Percentiles rank a stretch among this genome's conserved stretches.
phyloP scores from a whole-genome alignment of 2,113 vertebrate genomes.

The Arvicanthis niloticus region DNA sequence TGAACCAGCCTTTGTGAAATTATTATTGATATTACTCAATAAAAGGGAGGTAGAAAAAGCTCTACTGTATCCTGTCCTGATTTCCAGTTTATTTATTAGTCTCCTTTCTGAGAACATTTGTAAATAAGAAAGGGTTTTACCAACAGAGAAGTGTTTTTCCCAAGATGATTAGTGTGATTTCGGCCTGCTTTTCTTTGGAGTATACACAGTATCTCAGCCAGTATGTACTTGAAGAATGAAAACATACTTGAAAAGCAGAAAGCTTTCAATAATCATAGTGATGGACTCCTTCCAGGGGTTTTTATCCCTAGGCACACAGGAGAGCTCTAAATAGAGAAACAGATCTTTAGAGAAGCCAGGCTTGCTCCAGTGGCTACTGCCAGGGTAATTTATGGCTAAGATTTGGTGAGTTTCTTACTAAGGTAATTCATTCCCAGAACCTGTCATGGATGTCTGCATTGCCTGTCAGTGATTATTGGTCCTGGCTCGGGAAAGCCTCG shows the following conservation, averaged over 20 bases:
- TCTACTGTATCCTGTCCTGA: background rate
- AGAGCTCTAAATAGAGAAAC: background rate
- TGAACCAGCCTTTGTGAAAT: background rate
- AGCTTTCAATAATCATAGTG: background rate
- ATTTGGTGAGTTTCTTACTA: constrained; percentile 43
- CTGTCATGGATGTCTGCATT: constrained; percentile 24
- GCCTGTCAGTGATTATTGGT: constrained; percentile 23
- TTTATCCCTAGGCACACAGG: background rate
- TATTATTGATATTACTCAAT: background rate
- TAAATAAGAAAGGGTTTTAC: background rate
- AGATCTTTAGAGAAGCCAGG: constrained; percentile 57
- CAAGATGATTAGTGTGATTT: constrained; percentile 19
- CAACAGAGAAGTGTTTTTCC: constrained; percentile 21
- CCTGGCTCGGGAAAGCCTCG: background rate
- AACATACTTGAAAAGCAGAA: background rate
- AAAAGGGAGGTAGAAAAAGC: background rate
- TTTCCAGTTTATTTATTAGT: background rate
- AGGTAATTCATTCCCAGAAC: constrained; percentile 41
- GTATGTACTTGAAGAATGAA: background rate
- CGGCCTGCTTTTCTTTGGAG: background rate
- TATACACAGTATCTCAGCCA: background rate
- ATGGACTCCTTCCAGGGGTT: background rate
- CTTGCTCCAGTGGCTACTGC: constrained; percentile 53
- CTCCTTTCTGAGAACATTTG: background rate
- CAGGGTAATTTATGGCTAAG: constrained; percentile 66